Evolutionary conservation across 2,797 vertebrate genomes (phyloP), one percentile per base, ranked within the genome.

Genomic region (Micrastur ruficollis): DNA sequence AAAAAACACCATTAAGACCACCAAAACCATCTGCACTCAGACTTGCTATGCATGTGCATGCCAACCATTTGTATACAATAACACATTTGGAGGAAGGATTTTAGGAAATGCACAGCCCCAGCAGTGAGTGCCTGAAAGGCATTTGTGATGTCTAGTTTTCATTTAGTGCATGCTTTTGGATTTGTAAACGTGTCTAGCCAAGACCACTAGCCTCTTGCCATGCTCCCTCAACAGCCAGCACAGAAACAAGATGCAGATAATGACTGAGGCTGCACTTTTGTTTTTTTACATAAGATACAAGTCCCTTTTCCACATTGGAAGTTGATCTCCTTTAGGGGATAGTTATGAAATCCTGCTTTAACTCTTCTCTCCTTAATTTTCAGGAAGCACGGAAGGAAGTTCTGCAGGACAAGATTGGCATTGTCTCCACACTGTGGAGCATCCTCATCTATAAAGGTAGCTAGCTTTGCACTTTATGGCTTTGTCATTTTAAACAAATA

Each of bases 1-100:
- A 9, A 1, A 5, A 25, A 27, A 9, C 31, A 40, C 3, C 25
- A 34, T 58, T 40, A 87, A 82, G 63, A 59, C 26, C 70, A 91
- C 38, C 56, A 53, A 94, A 86, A 40, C 38, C 32, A 58, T 62
- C 83, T 81, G 66, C 22, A 34, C n/a, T 59, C 52, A 72, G 90
- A 52, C 2, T 1, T 38, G 22, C 26, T 52, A 47, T 1, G 5
- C 1, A 1, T 21, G 22, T 53, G 17, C 32, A 27, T 36, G 56
- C 46, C 76, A 72, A 32, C 15, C 14, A 4, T 65, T 40, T 72
- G 25, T 27, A 74, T 13, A 16, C 52, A 42, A 12, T 29, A 34
- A 74, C 25, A 31, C 11, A 25, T 29, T 74, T 56, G 38, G 34
- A 86, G n/a, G 22, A 89, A 70, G 26, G 34, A 76, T 32, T 70